Evolutionary conservation across 1,140 invertebrate species (phyloP), one percentile per base, ranked within the genome.

Genomic region (Ceratosolen solmsi): DNA sequence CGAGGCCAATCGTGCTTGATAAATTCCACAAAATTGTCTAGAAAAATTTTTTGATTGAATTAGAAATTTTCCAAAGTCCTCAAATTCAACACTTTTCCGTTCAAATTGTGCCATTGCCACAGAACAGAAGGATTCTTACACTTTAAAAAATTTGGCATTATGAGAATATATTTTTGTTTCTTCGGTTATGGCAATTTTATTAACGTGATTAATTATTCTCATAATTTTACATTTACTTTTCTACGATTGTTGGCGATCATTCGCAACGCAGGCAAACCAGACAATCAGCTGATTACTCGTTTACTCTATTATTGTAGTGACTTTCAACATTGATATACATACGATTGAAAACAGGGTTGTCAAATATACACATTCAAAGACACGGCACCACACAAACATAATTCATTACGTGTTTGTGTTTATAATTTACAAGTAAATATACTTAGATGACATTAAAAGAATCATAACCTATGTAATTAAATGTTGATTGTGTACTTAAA

Each of bases 1-100:
- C 82, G 93, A 93, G 79, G 92, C 89, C n/a, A 98, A 89, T 86
- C 97, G 92, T 49, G 94, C 93, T n/a, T 94, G 93, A 90, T 98
- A 98, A 81, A 97, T 94, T 86, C 96, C 95, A 65, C 94, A 96
- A 92, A 96, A 98, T 88, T 98, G 97, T 85, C 94, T 94, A 0
- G 93, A 93, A 89, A 95, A 98, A 88, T 95, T 94, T 83, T 93
- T 92, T 8, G 93, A 90, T 58, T 92, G 92, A 84, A 94, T 84
- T 54, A 91, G 89, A 89, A 95, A 96, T 81, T 92, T 83, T 17
- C 8, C 20, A 22, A 88, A 88, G 70, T 91, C 89, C 72, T 88
- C 68, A 49, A 88, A 88, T 25, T 86, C 73, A 49, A 82, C 79
- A 49, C 3, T 80, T 75, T 86, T 83, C 49, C 90, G 87, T 17